Base-by-base conservation (phyloP, 2,888 invertebrate genomes). In the Chesias legatella region DNA sequence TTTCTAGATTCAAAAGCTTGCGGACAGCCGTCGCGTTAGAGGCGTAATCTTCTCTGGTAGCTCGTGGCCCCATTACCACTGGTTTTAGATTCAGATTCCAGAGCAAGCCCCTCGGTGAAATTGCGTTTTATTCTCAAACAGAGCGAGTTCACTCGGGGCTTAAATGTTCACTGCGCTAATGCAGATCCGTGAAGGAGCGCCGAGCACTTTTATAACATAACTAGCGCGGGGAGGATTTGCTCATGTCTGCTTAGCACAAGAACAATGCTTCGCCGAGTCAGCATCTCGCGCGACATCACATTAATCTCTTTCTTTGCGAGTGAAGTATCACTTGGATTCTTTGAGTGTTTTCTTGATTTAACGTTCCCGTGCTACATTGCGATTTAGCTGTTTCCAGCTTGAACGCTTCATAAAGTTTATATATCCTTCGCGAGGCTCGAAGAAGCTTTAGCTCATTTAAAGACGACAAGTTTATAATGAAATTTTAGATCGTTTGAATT, bases 1-100 rank as follows among this genome's bases (percentile, higher is more conserved):
- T 67, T 69, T 63, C 56, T 52, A 53, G 51, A 58, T 53, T 56
- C 56, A 59, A 67, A 68, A 65, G 66, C 62, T 66, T 56, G 55
- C 47, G 58, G 56, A 58, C 51, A 56, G 58, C 56, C 56, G 44
- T 59, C 53, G 57, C 50, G 54, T 60, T 60, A 41, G 48, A 58
- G 41, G 38, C 48, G 48, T 69, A 71, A 73, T 74, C 72, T 66
- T 48, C 56, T 63, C 51, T 54, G 53, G 46, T 52, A 51, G 56
- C 51, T 30, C 47, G 41, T 37, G 48, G 46, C 40, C 44, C 58
- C 53, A 51, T 36, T 51, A 48, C 51, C 60, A 53, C 56, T 55
- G 55, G 53, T 36, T 53, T 43, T 42, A 26, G 32, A 32, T 44
- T 27, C 30, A 26, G 21, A 37, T 40, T 40, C 29, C 30, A 36